phyloP scores from a whole-genome alignment of 2,888 invertebrate genomes.

The Entomobrya multifasciata region DNA sequence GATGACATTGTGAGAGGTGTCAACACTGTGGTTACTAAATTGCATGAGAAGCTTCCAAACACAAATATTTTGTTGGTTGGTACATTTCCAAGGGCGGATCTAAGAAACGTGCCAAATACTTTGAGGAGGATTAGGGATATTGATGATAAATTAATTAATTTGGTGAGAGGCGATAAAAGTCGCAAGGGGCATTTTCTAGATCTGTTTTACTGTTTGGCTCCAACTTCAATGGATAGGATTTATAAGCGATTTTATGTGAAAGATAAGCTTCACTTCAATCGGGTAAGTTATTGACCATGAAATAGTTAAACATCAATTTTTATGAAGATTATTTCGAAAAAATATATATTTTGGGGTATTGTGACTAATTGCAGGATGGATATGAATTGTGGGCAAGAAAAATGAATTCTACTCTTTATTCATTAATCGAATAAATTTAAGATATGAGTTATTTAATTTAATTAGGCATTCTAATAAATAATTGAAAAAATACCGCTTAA shows the following conservation, averaged over 20 bases:
- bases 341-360: no score
- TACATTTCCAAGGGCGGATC: slow-evolving; percentile 63
- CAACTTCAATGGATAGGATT: slow-evolving; percentile 32
- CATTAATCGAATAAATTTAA: slow-evolving; percentile 36
- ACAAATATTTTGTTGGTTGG: slow-evolving; percentile 48
- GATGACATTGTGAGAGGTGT: slow-evolving; percentile 62
- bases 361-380: no score
- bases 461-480: no score
- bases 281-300: no score
- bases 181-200: slow-evolving; percentile 82
- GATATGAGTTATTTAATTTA: no score
- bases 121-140: slow-evolving; percentile 62
- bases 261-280: slow-evolving; percentile 68
- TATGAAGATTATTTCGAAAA: no score
- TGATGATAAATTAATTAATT: slow-evolving; percentile 22
- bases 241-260: slow-evolving; percentile 41
- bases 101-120: slow-evolving; percentile 19
- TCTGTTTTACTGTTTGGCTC: slow-evolving; percentile 43
- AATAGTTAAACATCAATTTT: no score
- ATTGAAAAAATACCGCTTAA: no score
- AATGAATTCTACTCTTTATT: slow-evolving; percentile 65
- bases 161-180: slow-evolving; percentile 40
- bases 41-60: slow-evolving; percentile 57
- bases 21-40: slow-evolving; percentile 18
- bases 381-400: slow-evolving; percentile 12